Conservation (phyloP, 2,113 vertebrate species). For the Micronisus gabar region DNA sequence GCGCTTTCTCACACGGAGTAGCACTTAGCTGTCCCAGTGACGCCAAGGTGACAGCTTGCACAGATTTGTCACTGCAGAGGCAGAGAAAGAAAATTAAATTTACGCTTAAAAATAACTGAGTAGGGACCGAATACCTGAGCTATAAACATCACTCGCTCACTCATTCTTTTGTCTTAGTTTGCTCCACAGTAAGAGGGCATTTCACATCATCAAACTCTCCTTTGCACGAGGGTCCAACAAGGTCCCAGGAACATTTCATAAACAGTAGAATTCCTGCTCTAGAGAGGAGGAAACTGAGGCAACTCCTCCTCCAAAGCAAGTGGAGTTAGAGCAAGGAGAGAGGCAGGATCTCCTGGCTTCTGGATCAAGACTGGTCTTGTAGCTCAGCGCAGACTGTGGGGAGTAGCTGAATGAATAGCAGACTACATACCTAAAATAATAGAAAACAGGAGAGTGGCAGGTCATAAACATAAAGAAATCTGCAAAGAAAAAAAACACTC, state of each 20-base stretch:
- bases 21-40: not conserved
- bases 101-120: not conserved
- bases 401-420: not conserved
- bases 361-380: not conserved
- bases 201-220: not conserved
- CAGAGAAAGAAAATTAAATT: not conserved
- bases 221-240: not conserved
- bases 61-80: not conserved
- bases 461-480: not conserved
- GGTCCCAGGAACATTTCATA: not conserved
- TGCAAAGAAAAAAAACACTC: not conserved
- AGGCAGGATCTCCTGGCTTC: not conserved
- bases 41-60: not conserved
- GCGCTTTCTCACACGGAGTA: not conserved
- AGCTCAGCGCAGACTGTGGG: not conserved
- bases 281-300: not conserved
- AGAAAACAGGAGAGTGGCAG: not conserved
- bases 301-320: not conserved
- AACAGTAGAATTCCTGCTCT: not conserved
- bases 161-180: not conserved
- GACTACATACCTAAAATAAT: conserved; percentile 1
- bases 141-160: not conserved
- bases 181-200: not conserved
- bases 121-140: not conserved
- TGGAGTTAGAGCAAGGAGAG: not conserved